A percentile compares a stretch with the other conserved stretches of the same genome.
Evolutionary conservation across 2,113 vertebrate species (phyloP).

Genomic region (Aramus guarauna): DNA sequence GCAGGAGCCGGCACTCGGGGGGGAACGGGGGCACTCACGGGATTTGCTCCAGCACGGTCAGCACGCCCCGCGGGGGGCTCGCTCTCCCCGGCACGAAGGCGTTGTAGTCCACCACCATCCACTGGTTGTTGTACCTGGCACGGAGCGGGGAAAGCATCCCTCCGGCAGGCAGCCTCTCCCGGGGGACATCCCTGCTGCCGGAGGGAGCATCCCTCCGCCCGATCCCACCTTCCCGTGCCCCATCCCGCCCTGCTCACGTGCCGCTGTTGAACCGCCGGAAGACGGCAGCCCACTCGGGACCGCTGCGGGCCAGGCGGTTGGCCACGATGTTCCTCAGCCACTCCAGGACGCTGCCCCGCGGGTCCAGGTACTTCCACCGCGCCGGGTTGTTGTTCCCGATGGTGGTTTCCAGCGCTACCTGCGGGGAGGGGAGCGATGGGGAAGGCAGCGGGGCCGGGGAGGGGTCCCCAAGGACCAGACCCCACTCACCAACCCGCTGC

Average conservation of each 20-base stretch:
- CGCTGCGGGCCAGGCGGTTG: conserved; percentile 83
- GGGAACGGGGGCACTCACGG: conserved; percentile 75
- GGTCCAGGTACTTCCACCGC: conserved; percentile 86
- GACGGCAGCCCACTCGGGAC: conserved; percentile 77
- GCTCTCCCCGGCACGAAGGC: conserved; percentile 72
- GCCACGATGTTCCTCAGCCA: conserved; percentile 92
- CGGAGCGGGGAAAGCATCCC: background rate
- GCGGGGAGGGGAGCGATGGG: background rate
- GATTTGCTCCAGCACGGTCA: conserved; percentile 91
- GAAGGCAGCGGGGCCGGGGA: fast-evolving
- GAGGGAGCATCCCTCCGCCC: background rate
- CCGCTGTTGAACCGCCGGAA: conserved; percentile 91
- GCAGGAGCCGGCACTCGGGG: background rate
- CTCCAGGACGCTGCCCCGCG: conserved; percentile 81
- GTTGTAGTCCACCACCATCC: conserved; percentile 96
- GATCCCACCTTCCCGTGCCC: fast-evolving
- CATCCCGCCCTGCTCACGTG: conserved; percentile 77
- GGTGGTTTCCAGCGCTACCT: conserved; percentile 93
- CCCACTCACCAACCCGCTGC: conserved; percentile 90
- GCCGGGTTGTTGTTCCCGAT: conserved; percentile 88
- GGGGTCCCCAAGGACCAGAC: background rate
- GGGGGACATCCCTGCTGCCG: fast-evolving
- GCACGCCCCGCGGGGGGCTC: conserved; percentile 55
- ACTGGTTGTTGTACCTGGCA: conserved; percentile 94
- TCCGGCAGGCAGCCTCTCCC: background rate